Percentiles rank a stretch among this genome's conserved stretches.
These are phyloP conservation scores for Tiliqua scincoides DNA, from an alignment of 2,113 vertebrate species.

Conservation along the genomic window DNA sequence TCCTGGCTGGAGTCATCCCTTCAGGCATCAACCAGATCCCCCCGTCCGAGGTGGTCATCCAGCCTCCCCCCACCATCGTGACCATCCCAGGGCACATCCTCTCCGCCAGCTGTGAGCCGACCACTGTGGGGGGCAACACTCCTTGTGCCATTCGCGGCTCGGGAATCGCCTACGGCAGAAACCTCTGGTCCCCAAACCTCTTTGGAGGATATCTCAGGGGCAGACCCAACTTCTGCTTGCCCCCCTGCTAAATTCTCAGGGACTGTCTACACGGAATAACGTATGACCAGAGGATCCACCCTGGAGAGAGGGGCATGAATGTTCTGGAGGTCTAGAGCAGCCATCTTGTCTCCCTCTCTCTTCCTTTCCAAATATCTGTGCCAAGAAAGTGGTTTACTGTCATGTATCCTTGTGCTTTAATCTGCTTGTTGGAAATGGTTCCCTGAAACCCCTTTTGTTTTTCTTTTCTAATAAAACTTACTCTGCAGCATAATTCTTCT, in stretches of 20 bases:
- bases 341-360: no score
- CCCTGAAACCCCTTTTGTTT: no score
- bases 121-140: not conserved
- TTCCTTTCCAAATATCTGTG: no score
- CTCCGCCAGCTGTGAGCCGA: not conserved
- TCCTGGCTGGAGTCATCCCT: not conserved
- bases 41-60: not conserved
- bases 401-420: no score
- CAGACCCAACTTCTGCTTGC: not conserved
- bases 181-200: no score
- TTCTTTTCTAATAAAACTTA: no score
- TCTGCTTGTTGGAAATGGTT: no score
- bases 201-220: no score
- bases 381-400: not conserved
- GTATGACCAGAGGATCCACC: not conserved
- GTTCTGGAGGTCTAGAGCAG: no score
- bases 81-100: not conserved
- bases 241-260: not conserved
- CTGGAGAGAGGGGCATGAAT: not conserved
- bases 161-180: not conserved
- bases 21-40: not conserved
- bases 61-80: accelerated
- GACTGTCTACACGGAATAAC: not conserved
- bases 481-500: no score
- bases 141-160: not conserved